These are phyloP conservation scores for Luehdorfia chinensis DNA, from an alignment of 1,140 invertebrate species.

Conservation along the genomic window DNA sequence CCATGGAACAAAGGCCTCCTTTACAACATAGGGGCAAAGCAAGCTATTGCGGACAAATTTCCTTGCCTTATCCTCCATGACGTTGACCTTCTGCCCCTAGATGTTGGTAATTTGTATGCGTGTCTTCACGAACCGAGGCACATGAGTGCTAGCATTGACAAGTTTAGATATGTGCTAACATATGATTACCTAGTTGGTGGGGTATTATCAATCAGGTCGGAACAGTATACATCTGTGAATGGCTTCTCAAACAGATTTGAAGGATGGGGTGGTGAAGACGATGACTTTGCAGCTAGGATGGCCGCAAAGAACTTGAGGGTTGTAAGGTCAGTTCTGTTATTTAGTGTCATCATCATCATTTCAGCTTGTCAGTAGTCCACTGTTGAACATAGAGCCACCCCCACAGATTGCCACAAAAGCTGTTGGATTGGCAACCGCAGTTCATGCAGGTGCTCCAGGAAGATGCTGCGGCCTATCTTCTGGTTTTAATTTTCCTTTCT, in stretches of 20 bases:
- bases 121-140: conserved; percentile 92
- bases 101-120: conserved; percentile 92
- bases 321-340: conserved; percentile 31
- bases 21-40: conserved; percentile 93
- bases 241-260: conserved; percentile 95
- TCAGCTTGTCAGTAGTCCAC: too few species aligned
- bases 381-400: too few species aligned
- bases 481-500: too few species aligned
- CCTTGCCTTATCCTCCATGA: conserved; percentile 97
- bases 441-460: too few species aligned
- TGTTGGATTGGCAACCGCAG: too few species aligned
- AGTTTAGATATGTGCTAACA: conserved; percentile 84
- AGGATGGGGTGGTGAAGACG: conserved; percentile 95
- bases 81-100: conserved; percentile 96
- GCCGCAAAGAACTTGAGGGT: conserved; percentile 30
- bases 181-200: conserved; percentile 87
- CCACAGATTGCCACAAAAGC: too few species aligned
- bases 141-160: conserved; percentile 95
- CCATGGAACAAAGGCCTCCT: conserved; percentile 94
- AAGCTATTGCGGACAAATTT: conserved; percentile 84
- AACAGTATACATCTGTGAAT: conserved; percentile 88
- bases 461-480: too few species aligned
- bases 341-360: background rate
- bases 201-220: conserved; percentile 82
- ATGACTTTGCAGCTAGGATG: conserved; percentile 89